These are phyloP conservation scores for Anguilla japonica DNA, from an alignment of 2,113 vertebrate genomes.

Conservation along the genomic window DNA sequence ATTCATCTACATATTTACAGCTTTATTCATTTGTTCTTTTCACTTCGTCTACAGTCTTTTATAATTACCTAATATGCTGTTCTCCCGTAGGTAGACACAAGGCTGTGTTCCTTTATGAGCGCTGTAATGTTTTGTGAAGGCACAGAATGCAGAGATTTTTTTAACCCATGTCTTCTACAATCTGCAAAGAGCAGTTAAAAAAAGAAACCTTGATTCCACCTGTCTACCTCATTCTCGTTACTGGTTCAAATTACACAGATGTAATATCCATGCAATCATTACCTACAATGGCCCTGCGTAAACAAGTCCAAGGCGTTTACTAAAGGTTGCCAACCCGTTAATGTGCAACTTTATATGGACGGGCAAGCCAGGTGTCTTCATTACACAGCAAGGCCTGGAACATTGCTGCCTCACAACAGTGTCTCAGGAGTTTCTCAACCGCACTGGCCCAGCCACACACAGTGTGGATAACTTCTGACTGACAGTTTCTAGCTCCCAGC, in stretches of 20 bases:
- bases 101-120: slow-evolving; percentile 77
- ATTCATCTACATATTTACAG: not conserved
- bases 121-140: no score
- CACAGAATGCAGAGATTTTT: no score
- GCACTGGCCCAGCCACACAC: not conserved
- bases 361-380: not conserved
- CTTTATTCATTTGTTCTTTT: not conserved
- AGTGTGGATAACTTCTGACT: not conserved
- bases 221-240: not conserved
- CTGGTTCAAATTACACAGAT: not conserved
- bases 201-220: slow-evolving; percentile 9
- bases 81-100: slow-evolving; percentile 70
- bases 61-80: slow-evolving; percentile 68
- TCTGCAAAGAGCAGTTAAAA: slow-evolving; percentile 53
- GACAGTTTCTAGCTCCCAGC: not conserved
- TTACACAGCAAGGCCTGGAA: not conserved
- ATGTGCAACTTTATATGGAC: not conserved
- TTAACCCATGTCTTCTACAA: slow-evolving; percentile 64
- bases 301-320: not conserved
- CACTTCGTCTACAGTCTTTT: not conserved
- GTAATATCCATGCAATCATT: not conserved
- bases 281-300: not conserved
- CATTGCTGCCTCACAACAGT: not conserved
- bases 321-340: not conserved
- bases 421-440: not conserved